These are phyloP conservation scores for Samia ricini DNA, from an alignment of 1,140 invertebrate species.

Conservation along the genomic window DNA sequence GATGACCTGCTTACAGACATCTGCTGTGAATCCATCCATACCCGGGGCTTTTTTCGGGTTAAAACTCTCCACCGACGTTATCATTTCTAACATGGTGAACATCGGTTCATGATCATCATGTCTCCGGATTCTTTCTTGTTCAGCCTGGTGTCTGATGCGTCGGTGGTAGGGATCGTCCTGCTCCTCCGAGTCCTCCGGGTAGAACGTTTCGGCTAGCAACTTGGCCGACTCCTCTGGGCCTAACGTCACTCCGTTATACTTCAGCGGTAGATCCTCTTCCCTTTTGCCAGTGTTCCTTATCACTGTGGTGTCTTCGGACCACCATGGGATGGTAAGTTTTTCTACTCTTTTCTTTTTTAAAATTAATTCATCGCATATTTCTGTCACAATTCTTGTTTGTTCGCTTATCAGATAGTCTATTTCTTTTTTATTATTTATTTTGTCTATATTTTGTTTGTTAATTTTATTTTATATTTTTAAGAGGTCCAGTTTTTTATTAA, in stretches of 20 bases:
- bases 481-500: constrained; percentile 12
- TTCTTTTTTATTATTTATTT: constrained; percentile 2
- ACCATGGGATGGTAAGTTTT: constrained; percentile 9
- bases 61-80: not conserved
- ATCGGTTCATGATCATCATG: not conserved
- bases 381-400: not conserved
- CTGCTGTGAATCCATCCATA: constrained; percentile 16
- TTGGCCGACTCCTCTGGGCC: constrained; percentile 14
- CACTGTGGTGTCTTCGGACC: constrained; percentile 12
- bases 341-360: constrained; percentile 14
- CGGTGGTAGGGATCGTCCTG: constrained; percentile 13
- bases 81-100: not conserved
- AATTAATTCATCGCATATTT: constrained; percentile 15
- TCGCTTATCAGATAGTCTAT: constrained; percentile 4
- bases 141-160: not conserved
- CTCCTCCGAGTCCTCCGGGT: constrained; percentile 9
- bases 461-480: constrained; percentile 9
- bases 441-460: constrained; percentile 7
- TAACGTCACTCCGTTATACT: not conserved
- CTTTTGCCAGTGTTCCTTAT: constrained; percentile 13
- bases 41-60: constrained; percentile 24
- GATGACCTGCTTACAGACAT: constrained; percentile 12
- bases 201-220: constrained; percentile 25
- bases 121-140: not conserved
- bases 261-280: constrained; percentile 20